These are phyloP conservation scores for Drosophila miranda DNA, from an alignment of 1,140 invertebrate species.

Conservation along the genomic window DNA sequence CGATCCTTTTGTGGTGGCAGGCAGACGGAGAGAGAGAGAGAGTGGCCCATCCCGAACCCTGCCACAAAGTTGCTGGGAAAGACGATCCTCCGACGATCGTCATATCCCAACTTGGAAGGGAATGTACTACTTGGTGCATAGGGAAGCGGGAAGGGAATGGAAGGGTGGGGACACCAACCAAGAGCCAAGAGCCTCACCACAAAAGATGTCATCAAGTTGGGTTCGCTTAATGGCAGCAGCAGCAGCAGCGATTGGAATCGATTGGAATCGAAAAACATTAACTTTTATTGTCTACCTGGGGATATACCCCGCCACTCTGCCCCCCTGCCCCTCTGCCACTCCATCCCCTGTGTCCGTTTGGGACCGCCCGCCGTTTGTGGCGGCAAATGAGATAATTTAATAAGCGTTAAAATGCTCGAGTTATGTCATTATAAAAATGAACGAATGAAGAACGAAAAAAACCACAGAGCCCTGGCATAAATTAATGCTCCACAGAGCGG, in stretches of 20 bases:
- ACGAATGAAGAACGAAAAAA: slow-evolving; percentile 68
- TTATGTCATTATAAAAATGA: slow-evolving; percentile 82
- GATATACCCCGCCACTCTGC: slow-evolving; percentile 1
- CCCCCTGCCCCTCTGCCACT: background rate
- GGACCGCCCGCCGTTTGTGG: slow-evolving; percentile 71
- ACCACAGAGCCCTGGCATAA: slow-evolving; percentile 39
- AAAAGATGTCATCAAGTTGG: slow-evolving; percentile 72
- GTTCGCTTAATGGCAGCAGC: slow-evolving; percentile 47
- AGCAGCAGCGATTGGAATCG: slow-evolving; percentile 8
- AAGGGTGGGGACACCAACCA: background rate
- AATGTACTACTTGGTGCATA: background rate
- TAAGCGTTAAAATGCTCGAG: slow-evolving; percentile 82
- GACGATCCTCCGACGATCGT: background rate
- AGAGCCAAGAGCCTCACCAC: slow-evolving; percentile 22
- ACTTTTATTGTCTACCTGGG: slow-evolving; percentile 75
- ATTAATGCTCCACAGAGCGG: slow-evolving; percentile 46
- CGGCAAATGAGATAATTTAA: slow-evolving; percentile 82
- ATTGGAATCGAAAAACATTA: slow-evolving; percentile 52
- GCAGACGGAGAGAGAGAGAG: too few relatives aligned
- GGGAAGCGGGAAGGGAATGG: background rate
- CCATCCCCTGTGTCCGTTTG: slow-evolving; percentile 1
- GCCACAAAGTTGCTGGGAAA: slow-evolving; percentile 37
- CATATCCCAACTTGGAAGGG: background rate
- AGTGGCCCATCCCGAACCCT: too few relatives aligned
- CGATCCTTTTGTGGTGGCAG: slow-evolving; percentile 47